These are phyloP conservation scores for Drosophila tripunctata DNA, from an alignment of 2,888 invertebrate genomes.

Conservation along the genomic window DNA sequence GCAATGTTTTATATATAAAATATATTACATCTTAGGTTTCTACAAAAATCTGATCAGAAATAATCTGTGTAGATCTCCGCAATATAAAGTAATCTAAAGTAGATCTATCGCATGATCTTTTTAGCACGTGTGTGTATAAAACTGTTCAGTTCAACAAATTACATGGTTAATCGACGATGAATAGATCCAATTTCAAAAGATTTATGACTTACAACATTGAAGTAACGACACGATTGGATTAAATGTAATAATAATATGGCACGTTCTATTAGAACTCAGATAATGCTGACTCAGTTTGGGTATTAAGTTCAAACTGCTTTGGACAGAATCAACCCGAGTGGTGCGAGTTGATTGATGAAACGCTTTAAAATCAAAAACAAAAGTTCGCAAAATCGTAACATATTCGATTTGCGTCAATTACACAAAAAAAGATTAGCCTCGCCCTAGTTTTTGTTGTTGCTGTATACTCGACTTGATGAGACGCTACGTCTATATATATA, in stretches of 20 bases:
- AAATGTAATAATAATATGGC: constrained; percentile 18
- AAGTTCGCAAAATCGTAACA: constrained; percentile 46
- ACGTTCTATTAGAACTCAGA: constrained; percentile 24
- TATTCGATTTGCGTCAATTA: constrained; percentile 71
- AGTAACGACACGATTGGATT: constrained; percentile 26
- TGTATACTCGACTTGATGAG: constrained; percentile 25
- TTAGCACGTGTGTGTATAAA: not conserved
- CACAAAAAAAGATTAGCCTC: constrained; percentile 75
- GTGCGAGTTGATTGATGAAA: constrained; percentile 17
- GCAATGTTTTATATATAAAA: not conserved
- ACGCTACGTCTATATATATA: constrained; percentile 45
- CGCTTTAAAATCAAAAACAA: constrained; percentile 17
- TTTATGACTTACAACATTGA: constrained; percentile 5
- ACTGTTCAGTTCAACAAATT: constrained; percentile 2
- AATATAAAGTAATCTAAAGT: too few relatives aligned
- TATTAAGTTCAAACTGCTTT: constrained; percentile 35
- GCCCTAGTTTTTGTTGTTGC: constrained; percentile 64
- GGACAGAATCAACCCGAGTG: constrained; percentile 7
- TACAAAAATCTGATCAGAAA: too few relatives aligned
- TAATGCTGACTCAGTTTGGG: constrained; percentile 32
- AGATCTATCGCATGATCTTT: constrained; percentile 1
- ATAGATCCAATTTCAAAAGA: constrained; percentile 4
- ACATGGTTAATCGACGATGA: too few relatives aligned
- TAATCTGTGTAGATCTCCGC: too few relatives aligned
- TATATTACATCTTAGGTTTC: too few relatives aligned